A percentile compares a stretch with the other conserved stretches of the same genome.
Conservation (phyloP, 2,888 invertebrate genomes). For the Branchellion lobata region DNA sequence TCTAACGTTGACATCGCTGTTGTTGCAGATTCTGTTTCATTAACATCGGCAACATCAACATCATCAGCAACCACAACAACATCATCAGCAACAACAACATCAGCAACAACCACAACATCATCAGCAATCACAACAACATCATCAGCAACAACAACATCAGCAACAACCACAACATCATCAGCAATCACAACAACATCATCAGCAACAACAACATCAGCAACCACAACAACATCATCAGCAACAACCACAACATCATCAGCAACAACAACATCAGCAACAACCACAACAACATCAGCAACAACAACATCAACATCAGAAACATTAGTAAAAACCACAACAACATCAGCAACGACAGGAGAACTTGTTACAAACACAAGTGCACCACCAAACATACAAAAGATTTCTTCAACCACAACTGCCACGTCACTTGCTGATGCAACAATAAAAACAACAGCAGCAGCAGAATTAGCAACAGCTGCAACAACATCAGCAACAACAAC, state of each 20-base stretch:
- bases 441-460: conserved; percentile 14
- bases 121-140: not conserved
- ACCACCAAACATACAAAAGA: too few relatives aligned
- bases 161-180: not conserved
- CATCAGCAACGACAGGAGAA: too few relatives aligned
- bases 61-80: not conserved
- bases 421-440: not conserved
- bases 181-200: too few relatives aligned
- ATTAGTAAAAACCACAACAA: not conserved
- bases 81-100: not conserved
- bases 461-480: not conserved
- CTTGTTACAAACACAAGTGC: too few relatives aligned
- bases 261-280: too few relatives aligned
- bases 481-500: not conserved
- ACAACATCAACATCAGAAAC: conserved; percentile 8
- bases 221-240: too few relatives aligned
- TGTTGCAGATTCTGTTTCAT: not conserved
- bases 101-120: not conserved
- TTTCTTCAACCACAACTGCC: too few relatives aligned
- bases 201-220: too few relatives aligned
- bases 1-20: not conserved
- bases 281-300: not conserved
- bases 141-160: not conserved
- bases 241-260: too few relatives aligned
- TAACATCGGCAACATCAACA: not conserved